A percentile compares a stretch with the other conserved stretches of the same genome.
These are phyloP conservation scores for Aphidius ervi DNA, from an alignment of 1,140 invertebrate genomes.

Conservation along the genomic window DNA sequence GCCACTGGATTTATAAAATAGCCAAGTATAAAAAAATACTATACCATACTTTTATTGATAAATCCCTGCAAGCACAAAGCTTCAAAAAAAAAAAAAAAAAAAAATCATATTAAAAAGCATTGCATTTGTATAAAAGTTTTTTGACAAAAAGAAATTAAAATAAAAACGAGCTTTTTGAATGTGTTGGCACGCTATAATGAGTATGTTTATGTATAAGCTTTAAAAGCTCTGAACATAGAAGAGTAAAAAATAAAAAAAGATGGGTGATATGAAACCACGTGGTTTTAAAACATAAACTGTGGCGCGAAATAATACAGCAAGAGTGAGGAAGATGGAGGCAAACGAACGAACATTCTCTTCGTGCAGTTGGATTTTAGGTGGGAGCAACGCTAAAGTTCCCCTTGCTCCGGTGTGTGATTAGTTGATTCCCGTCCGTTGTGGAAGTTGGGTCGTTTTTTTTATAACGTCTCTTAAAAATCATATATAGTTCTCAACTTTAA, in stretches of 20 bases:
- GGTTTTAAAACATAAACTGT: slow-evolving; percentile 24
- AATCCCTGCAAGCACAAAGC: no score
- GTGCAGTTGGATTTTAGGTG: slow-evolving; percentile 3
- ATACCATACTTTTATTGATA: no score
- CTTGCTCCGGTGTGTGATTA: slow-evolving; percentile 32
- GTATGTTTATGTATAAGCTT: neutral
- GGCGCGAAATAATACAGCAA: slow-evolving; percentile 13
- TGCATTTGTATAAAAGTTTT: no score
- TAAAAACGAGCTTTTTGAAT: slow-evolving; percentile 12
- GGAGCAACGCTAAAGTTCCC: slow-evolving; percentile 23
- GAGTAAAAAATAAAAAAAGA: slow-evolving; percentile 10
- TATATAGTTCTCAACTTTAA: neutral
- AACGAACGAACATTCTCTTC: slow-evolving; percentile 20
- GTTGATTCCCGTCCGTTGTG: slow-evolving; percentile 42
- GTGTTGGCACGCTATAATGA: slow-evolving; percentile 4
- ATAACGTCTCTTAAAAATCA: neutral
- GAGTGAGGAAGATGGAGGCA: slow-evolving; percentile 23
- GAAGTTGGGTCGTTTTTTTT: slow-evolving; percentile 27
- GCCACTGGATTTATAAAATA: no score
- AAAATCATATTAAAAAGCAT: no score
- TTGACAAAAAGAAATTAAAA: neutral
- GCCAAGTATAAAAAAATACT: no score
- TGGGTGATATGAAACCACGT: slow-evolving; percentile 24
- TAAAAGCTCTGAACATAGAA: neutral
- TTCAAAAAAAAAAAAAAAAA: no score